Percentiles rank a stretch among this genome's conserved stretches.
Conservation (phyloP, 2,797 vertebrate species). For the Darevskia mixta region DNA sequence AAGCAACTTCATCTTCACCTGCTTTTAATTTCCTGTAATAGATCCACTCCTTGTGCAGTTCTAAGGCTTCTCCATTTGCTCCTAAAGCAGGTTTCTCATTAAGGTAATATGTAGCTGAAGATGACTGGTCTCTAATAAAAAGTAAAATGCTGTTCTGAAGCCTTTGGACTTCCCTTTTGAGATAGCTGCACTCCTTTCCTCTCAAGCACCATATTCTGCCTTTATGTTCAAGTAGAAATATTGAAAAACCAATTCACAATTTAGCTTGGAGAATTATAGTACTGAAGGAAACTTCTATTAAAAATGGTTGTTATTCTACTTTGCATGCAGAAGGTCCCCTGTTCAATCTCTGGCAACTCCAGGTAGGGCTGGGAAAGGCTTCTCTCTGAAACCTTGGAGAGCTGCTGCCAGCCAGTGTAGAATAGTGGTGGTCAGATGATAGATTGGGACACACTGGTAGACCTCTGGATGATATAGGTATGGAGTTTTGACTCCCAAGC, state of each 20-base stretch:
- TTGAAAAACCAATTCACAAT: not conserved
- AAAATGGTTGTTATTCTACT: not conserved
- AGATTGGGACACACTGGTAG: too few species aligned
- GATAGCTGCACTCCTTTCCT: not conserved
- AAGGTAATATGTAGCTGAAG: slow-evolving; percentile 90
- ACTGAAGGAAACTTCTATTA: not conserved
- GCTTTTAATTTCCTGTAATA: slow-evolving; percentile 84
- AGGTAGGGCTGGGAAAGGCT: too few species aligned
- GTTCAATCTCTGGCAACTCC: too few species aligned
- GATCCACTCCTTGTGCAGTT: slow-evolving; percentile 86
- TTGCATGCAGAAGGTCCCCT: too few species aligned
- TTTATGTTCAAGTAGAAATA: not conserved
- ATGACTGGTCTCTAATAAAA: slow-evolving; percentile 87
- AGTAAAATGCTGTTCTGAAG: slow-evolving; percentile 27
- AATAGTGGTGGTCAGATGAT: too few species aligned
- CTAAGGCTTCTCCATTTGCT: slow-evolving; percentile 40
- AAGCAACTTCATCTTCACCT: slow-evolving; percentile 81
- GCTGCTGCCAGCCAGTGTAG: too few species aligned
- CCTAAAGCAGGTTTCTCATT: slow-evolving; percentile 74
- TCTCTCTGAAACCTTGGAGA: too few species aligned
- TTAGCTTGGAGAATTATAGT: not conserved
- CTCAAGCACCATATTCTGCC: not conserved
- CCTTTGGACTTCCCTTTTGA: not conserved
- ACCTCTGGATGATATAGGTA: too few species aligned
- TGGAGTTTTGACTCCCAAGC: too few species aligned